Evolutionary conservation across 2,888 invertebrate species (phyloP), one percentile per base, ranked within the genome.

Genomic region (Epistrophe grossulariae): DNA sequence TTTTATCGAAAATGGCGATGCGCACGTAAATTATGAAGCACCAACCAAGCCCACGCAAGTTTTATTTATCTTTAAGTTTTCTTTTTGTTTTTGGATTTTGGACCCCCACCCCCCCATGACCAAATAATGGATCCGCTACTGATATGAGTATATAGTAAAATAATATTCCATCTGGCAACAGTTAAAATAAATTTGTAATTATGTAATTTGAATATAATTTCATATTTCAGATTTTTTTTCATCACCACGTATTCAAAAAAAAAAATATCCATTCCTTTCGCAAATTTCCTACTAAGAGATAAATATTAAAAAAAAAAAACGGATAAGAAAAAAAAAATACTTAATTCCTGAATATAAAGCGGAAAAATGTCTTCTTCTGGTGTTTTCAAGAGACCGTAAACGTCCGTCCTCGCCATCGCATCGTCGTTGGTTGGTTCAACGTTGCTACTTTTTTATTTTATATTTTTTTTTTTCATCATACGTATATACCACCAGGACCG

Each of bases 261-360:
- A 24, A 43, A 57, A 28, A 57, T 57, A 57, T 43, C 15, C 15
- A 40, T 64, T 6, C 9, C 6, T 15, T 24, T 40, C 9, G 9
- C 28, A n/a, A 9, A 43, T 64, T 64, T 64, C 0, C 64, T 17
- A n/a, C 57, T 31, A n/a, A 31, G 24, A 62, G 62, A 62, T 43
- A 64, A n/a, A 64, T 11, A 43, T 43, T 31, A n/a, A 60, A 38
- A 35, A 31, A 50, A 38, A 50, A 17, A n/a, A n/a, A 45, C n/a
- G 17, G 19, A 13, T 15, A 70, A 28, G 40, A 62, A 71, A 71
- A 62, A 71, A 71, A 74, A 78, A 73, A 74, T 70, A 78, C 78
- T 85, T 82, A 79, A 82, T 85, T 85, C 64, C 59, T 59, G 78
- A 82, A 85, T 74, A 85, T 59, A 73, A 82, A 74, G 79, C 82